Evolutionary conservation across 2,888 invertebrate species (phyloP).

Genomic region (Trachelus iudaicus): DNA sequence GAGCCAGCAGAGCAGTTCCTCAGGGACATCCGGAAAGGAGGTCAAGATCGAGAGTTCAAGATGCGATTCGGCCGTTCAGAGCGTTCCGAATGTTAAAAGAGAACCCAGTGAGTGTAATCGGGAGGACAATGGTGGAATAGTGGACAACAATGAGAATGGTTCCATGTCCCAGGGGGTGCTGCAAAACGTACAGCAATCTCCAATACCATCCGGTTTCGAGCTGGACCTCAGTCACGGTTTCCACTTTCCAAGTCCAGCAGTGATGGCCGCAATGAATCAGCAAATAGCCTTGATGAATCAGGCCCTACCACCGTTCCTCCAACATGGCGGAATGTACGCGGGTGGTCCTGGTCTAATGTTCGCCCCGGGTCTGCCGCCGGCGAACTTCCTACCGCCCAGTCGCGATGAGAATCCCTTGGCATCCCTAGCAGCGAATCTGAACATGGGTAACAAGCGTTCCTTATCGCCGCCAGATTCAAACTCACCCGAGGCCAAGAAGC

Average conservation of each 20-base stretch:
- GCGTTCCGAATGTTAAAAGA: slow-evolving; percentile 47
- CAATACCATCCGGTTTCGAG: slow-evolving; percentile 52
- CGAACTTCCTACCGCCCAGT: slow-evolving; percentile 43
- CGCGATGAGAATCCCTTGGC: slow-evolving; percentile 66
- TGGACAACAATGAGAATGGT: slow-evolving; percentile 33
- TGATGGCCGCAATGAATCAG: slow-evolving; percentile 67
- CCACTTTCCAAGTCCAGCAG: slow-evolving; percentile 64
- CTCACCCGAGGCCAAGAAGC: slow-evolving; percentile 72
- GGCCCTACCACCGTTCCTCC: slow-evolving; percentile 66
- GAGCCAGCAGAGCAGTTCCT: slow-evolving; percentile 35
- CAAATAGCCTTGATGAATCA: slow-evolving; percentile 68
- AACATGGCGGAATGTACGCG: slow-evolving; percentile 66
- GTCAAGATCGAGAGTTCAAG: slow-evolving; percentile 51
- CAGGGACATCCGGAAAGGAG: slow-evolving; percentile 37
- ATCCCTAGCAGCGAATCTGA: slow-evolving; percentile 69
- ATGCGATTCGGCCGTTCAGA: slow-evolving; percentile 31
- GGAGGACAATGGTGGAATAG: slow-evolving; percentile 38
- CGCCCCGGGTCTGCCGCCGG: slow-evolving; percentile 46
- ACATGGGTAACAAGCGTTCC: slow-evolving; percentile 63
- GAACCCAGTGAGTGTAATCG: slow-evolving; percentile 57
- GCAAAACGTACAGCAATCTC: slow-evolving; percentile 48
- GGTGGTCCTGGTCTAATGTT: slow-evolving; percentile 53
- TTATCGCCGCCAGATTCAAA: slow-evolving; percentile 66
- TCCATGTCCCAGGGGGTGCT: slow-evolving; percentile 28
- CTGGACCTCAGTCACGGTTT: slow-evolving; percentile 60